Base-by-base conservation (phyloP, 2,797 vertebrate species). In the Glyptemys insculpta region DNA sequence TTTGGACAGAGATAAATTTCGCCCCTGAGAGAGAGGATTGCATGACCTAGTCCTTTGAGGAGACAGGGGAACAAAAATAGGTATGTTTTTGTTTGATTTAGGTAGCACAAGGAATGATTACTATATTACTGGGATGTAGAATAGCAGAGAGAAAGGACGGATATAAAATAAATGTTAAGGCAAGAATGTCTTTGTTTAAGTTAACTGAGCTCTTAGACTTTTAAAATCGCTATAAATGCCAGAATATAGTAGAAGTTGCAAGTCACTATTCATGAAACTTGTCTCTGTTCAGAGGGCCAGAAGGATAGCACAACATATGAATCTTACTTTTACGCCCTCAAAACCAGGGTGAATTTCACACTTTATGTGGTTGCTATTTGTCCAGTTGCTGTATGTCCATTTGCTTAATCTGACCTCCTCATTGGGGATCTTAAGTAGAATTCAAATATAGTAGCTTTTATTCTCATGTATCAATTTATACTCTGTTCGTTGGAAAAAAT, bases 401-500 rank as follows among this genome's bases (percentile, higher is more conserved):
- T 84, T 92, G 57, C 53, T 86, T 93, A 34, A 87, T 95, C 93
- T 93, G 4, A 15, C 31, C 10, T 81, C 87, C 9, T 34, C 87
- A 34, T 12, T 85, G 72, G 87, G 21, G 57, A 87, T 83, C 6
- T 91, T 10, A 74, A 34, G 65, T 91, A 87, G 88, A 89, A 57
- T 29, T 80, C 49, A 41, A 49, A 7, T 34, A 44, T 94, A 5
- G 1, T 34, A 74, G n/a, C 53, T 78, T 80, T 59, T 6, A 82
- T 41, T 68, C 34, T 56, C 85, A 74, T 74, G 57, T 62, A 56
- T 14, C 79, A 83, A 83, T 85, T 74, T 5, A 49, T 31, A 47
- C 52, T 91, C 88, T 37, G 93, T 95, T 56, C 25, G 52, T 47
- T 78, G 50, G 83, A 91, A 79, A 92, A 83, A 44, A 82, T 78